A percentile compares a stretch with the other conserved stretches of the same genome.
phyloP scores from a whole-genome alignment of 2,113 vertebrate genomes.

The Oncorhynchus tshawytscha region DNA sequence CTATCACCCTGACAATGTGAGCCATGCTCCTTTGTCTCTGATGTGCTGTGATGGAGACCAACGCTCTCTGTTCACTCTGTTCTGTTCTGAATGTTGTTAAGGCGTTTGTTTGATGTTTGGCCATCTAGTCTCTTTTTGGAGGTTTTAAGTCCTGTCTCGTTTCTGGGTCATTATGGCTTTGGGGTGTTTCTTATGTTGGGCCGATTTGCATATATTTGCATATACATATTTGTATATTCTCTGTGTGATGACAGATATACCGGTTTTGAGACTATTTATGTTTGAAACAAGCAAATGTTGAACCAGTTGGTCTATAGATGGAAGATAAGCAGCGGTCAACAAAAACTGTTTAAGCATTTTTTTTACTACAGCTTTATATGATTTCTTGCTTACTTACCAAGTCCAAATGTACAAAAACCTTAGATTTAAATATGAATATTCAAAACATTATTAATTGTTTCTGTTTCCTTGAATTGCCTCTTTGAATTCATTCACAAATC shows the following conservation, averaged over 20 bases:
- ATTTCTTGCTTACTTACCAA: no score
- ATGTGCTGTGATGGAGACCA: conserved; percentile 39
- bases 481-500: no score
- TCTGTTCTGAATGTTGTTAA: conserved; percentile 27
- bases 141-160: conserved; percentile 35
- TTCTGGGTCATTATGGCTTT: conserved; percentile 32
- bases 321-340: no score
- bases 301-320: neutral
- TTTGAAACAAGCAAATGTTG: conserved; percentile 2
- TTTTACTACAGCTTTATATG: no score
- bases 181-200: conserved; percentile 26
- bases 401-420: no score
- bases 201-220: conserved; percentile 45
- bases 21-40: conserved; percentile 58
- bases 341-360: no score
- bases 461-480: no score
- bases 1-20: conserved; percentile 53
- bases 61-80: conserved; percentile 42
- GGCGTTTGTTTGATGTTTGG: conserved; percentile 59
- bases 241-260: conserved; percentile 30
- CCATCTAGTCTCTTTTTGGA: conserved; percentile 42
- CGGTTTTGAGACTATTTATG: conserved; percentile 33
- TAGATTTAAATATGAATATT: no score
- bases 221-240: conserved; percentile 40
- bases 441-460: no score